Base-by-base conservation (phyloP, 2,888 invertebrate genomes). In the Chouioia cunea region DNA sequence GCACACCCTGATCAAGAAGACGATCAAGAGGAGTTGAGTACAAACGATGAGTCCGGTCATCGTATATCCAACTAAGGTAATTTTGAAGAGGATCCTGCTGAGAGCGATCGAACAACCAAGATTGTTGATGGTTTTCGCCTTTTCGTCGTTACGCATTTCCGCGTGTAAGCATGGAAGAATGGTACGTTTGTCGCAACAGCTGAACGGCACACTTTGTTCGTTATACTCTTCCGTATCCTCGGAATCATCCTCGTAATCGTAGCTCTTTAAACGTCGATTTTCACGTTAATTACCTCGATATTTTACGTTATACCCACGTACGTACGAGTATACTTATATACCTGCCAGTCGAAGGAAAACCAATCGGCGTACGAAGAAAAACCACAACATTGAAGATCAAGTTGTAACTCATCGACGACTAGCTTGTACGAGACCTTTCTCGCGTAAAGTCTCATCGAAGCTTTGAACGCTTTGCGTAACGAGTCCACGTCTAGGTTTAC, bases 271-370 rank as follows among this genome's bases (percentile, higher is more conserved):
- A n/a, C n/a, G n/a, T n/a, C n/a, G n/a, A n/a, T n/a, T n/a, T n/a
- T n/a, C n/a, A n/a, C n/a, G n/a, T n/a, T n/a, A n/a, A n/a, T n/a
- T n/a, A n/a, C n/a, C n/a, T n/a, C n/a, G n/a, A n/a, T n/a, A n/a
- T n/a, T n/a, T n/a, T n/a, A n/a, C n/a, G n/a, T n/a, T n/a, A n/a
- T n/a, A n/a, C n/a, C n/a, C n/a, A n/a, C n/a, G n/a, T n/a, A n/a
- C n/a, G n/a, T n/a, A n/a, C n/a, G n/a, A 44, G 16, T 8, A 46
- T 44, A 44, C 43, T 16, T 14, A 27, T n/a, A 2, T 78, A 80
- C 84, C 83, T 84, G 82, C 83, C 83, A 83, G 58, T 82, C 78
- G 63, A 81, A 76, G 63, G 63, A 69, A 66, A 83, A 81, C 83
- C 84, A 84, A 71, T 84, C 82, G 44, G 63, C 57, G 70, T 82